Evolutionary conservation across 2,113 vertebrate genomes (phyloP), one percentile per base, ranked within the genome.

Genomic region (Misgurnus anguillicaudatus): DNA sequence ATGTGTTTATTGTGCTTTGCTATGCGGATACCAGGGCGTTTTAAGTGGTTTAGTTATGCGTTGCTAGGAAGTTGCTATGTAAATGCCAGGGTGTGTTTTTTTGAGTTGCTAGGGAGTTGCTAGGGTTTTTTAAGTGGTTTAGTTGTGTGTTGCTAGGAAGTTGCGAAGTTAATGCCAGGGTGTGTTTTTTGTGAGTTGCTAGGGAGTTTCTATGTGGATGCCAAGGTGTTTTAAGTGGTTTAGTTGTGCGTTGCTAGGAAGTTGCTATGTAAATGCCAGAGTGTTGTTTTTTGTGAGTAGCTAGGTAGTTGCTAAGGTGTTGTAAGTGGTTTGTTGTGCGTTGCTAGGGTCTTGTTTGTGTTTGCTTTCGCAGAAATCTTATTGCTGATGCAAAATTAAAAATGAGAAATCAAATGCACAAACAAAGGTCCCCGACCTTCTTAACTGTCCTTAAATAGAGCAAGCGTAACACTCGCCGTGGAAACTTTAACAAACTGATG

Each of bases 371-470:
- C 24, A 31, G 24, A 31, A 31, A 31, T 31, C 24, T 31, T 31
- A n/a, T 31, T 11, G 9, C 45, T 53, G 45, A 65, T 38, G 61
- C 31, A 19, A 8, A 76, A 55, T 24, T 14, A 1, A 42, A 42
- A 42, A 42, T 47, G 9, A 48, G 47, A 48, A 3, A 13, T 42
- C 6, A 36, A 51, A 77, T 10, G 31, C 62, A 17, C 48, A n/a
- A 4, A 17, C 17, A 53, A 61, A 76, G 17, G 17, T 53, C 21
- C 24, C 14, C 53, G 19, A 61, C 70, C 55, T 9, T 38, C 64
- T 39, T 45, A 48, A 36, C 4, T 0, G 4, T 1, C 67, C 38
- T 31, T 57, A 83, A 80, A 80, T 68, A 77, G 74, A 74, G 6
- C 61, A 36, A 67, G 17, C n/a, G 58, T 75, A 83, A 66, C 78